Conservation (phyloP, 2,797 vertebrate genomes). For the Onychomys torridus region DNA sequence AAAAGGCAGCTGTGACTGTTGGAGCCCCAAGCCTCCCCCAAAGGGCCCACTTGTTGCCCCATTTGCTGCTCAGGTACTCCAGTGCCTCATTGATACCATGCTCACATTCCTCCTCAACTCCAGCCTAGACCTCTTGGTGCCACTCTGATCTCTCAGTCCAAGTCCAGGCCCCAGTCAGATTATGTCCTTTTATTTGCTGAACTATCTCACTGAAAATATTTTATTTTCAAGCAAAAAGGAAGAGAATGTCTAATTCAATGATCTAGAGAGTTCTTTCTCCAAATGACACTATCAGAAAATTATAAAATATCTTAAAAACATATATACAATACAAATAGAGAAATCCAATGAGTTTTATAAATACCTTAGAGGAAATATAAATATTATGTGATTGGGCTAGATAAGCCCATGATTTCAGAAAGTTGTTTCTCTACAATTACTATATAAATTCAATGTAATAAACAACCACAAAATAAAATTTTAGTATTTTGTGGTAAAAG, state of each 20-base stretch:
- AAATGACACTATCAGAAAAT: background rate
- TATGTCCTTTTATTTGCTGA: background rate
- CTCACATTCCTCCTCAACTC: background rate
- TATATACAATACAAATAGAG: background rate
- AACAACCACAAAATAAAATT: background rate
- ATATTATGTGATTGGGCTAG: background rate
- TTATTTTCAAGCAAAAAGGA: background rate
- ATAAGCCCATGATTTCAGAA: background rate
- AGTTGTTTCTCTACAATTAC: background rate
- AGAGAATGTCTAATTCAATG: background rate
- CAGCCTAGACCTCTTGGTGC: background rate
- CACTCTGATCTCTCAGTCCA: background rate
- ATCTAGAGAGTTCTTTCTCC: background rate
- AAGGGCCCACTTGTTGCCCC: background rate
- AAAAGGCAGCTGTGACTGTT: background rate
- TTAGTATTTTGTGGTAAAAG: background rate
- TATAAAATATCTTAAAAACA: background rate
- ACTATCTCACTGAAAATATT: background rate
- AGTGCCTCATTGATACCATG: background rate
- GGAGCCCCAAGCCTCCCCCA: background rate
- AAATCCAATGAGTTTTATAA: background rate
- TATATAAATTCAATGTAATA: background rate
- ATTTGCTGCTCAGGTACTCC: background rate
- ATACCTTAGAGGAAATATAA: background rate
- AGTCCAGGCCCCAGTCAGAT: rapidly evolving